These are phyloP conservation scores for Myiothlypis coronata DNA, from an alignment of 2,797 vertebrate species.

Conservation along the genomic window DNA sequence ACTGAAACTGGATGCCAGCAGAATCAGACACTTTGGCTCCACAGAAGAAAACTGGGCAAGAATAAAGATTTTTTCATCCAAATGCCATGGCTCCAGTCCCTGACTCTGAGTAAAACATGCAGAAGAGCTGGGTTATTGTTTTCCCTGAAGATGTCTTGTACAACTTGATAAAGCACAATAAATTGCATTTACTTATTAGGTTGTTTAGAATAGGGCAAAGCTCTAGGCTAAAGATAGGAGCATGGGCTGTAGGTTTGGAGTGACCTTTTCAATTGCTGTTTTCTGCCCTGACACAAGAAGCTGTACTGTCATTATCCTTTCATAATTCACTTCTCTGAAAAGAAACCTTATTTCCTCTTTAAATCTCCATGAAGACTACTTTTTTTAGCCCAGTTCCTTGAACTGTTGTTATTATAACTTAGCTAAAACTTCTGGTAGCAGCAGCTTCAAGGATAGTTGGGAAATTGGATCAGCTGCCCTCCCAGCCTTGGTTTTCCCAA, in stretches of 20 bases:
- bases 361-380: neutral
- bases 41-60: constrained; percentile 65
- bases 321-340: neutral
- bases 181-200: constrained; percentile 51
- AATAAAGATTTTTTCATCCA: constrained; percentile 43
- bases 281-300: neutral
- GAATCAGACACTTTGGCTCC: constrained; percentile 63
- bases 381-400: neutral
- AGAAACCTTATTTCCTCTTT: neutral
- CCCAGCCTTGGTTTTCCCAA: neutral
- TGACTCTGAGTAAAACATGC: constrained; percentile 45
- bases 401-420: neutral
- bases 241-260: neutral
- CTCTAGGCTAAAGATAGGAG: constrained; percentile 34
- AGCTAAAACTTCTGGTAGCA: neutral
- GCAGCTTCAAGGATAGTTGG: neutral
- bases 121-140: constrained; percentile 55
- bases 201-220: neutral
- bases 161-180: constrained; percentile 22
- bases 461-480: neutral
- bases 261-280: neutral
- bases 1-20: constrained; percentile 48
- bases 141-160: constrained; percentile 44
- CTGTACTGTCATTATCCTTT: neutral
- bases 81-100: constrained; percentile 61